These are phyloP conservation scores for Istiophorus platypterus DNA, from an alignment of 2,113 vertebrate genomes.

Conservation along the genomic window DNA sequence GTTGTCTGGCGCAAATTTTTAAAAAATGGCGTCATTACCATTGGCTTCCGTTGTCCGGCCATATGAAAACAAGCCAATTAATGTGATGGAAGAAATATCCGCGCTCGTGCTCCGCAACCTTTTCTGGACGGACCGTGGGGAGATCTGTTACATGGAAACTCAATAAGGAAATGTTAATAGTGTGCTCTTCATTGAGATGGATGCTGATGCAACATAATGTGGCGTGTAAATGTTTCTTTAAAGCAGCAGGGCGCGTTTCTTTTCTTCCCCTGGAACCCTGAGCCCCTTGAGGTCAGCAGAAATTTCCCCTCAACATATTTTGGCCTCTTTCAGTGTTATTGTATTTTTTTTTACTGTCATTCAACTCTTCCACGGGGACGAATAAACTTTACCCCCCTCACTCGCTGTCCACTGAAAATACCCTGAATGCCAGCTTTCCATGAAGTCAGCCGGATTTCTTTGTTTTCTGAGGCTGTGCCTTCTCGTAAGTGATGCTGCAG, in stretches of 20 bases:
- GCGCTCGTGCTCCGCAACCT: conserved; percentile 12
- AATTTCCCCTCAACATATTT: too few species aligned
- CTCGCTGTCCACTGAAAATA: too few species aligned
- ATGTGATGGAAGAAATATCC: conserved; percentile 9
- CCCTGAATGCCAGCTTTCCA: too few species aligned
- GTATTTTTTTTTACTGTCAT: too few species aligned
- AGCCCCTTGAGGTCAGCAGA: not conserved
- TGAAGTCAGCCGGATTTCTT: too few species aligned
- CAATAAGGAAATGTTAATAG: conserved; percentile 34
- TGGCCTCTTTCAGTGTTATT: too few species aligned
- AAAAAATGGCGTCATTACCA: too few species aligned
- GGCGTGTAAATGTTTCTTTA: not conserved
- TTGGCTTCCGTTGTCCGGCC: conserved; percentile 14
- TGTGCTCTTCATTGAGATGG: not conserved
- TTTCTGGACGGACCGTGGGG: not conserved
- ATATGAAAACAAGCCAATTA: not conserved
- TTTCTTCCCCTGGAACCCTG: not conserved
- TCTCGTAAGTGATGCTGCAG: too few species aligned
- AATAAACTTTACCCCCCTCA: too few species aligned
- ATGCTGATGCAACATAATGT: not conserved
- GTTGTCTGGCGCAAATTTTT: too few species aligned
- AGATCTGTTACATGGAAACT: conserved; percentile 8
- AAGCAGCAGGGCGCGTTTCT: not conserved
- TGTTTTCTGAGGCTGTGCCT: too few species aligned
- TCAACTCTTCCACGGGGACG: too few species aligned